Base-by-base conservation (phyloP, 2,888 invertebrate genomes). In the Macrophya annulata region DNA sequence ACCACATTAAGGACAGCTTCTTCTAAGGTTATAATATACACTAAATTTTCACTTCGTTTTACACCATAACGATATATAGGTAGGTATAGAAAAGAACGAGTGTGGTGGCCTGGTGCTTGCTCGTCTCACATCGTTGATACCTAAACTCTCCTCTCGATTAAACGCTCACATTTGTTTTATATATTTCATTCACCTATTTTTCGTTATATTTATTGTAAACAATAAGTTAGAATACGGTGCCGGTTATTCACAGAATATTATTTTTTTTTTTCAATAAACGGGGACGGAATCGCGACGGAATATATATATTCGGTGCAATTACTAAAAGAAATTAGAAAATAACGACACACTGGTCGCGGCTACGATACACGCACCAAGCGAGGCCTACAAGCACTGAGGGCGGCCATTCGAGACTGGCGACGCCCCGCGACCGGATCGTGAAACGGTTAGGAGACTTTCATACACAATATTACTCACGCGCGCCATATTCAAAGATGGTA, bases 321-420 rank as follows among this genome's bases (percentile, higher is more conserved):
- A 86, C 43, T 85, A 74, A 86, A 86, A 85, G 84, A 84, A 84
- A 82, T 85, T 82, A 85, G 84, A 86, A 87, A 86, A 87, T 86
- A 87, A 88, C 86, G 79, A 85, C 17, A 76, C 87, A 87, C 86
- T 84, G 86, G 40, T 82, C 88, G 86, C 88, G 87, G 87, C 88
- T 89, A 90, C 89, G 89, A 91, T 90, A 89, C 92, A 91, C 91
- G 88, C 92, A 91, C 92, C 91, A 89, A 92, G 92, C 92, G 89
- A 91, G 91, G 90, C 92, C 91, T 91, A 91, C 89, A 91, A 92
- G 89, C 91, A 92, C 91, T 92, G 92, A 91, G 87, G 89, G 92
- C 92, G 90, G 92, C 92, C 92, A 92, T 91, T 90, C 92, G 91
- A 90, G 86, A 84, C 77, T 55, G 85, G 89, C 91, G 92, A 89